Conservation (phyloP, 2,888 invertebrate species). For the Athalia rosae region DNA sequence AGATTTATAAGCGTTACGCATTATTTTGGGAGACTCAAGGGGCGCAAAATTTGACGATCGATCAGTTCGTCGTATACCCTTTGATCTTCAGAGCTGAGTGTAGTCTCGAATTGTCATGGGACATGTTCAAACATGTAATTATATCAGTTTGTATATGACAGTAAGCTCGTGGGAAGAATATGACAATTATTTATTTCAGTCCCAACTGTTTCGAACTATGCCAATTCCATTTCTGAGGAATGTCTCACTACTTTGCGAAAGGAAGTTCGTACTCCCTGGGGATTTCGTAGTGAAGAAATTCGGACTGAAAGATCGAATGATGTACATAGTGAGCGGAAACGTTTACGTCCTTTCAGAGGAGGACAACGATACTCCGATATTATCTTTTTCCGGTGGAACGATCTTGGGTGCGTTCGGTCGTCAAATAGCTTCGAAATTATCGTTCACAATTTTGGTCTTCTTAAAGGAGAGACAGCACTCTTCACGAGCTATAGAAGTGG, state of each 20-base stretch:
- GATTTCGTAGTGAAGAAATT: constrained; percentile 53
- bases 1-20: constrained; percentile 24
- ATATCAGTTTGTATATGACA: background rate
- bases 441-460: background rate
- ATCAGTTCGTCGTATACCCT: constrained; percentile 2
- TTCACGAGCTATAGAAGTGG: constrained; percentile 33
- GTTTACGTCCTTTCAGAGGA: constrained; percentile 58
- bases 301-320: constrained; percentile 51
- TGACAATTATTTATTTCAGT: constrained; percentile 47
- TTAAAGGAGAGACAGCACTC: constrained; percentile 31
- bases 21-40: constrained; percentile 27
- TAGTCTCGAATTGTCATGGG: constrained; percentile 25
- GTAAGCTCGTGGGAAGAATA: background rate
- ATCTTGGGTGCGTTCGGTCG: constrained; percentile 55
- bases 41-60: background rate
- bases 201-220: constrained; percentile 54
- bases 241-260: constrained; percentile 50
- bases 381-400: constrained; percentile 57
- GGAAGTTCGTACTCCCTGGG: constrained; percentile 55
- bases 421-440: background rate
- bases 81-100: constrained; percentile 31
- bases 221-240: constrained; percentile 52
- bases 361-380: constrained; percentile 58
- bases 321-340: constrained; percentile 57
- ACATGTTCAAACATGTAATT: constrained; percentile 23